These are phyloP conservation scores for Coregonus suidteri DNA, from an alignment of 2,797 vertebrate species.

Conservation along the genomic window DNA sequence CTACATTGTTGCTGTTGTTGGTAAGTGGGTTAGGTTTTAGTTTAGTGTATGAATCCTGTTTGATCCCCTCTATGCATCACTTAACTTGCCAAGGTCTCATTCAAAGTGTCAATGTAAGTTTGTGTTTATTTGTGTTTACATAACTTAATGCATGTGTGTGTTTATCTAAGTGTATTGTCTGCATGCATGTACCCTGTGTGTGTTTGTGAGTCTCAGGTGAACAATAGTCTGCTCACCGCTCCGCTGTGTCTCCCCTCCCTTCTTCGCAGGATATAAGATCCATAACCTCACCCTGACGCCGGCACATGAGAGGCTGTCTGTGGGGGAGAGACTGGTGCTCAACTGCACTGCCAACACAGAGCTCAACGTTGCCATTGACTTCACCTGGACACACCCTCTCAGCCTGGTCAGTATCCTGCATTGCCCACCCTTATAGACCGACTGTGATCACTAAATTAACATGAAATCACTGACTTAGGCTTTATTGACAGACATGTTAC, in stretches of 20 bases:
- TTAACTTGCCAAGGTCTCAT: neutral
- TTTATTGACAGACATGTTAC: neutral
- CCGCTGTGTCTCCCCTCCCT: slow-evolving; percentile 44
- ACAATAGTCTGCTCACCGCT: slow-evolving; percentile 66
- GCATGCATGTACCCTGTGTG: slow-evolving; percentile 20
- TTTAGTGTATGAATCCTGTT: neutral
- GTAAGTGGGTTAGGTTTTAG: slow-evolving; percentile 74
- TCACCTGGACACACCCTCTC: slow-evolving; percentile 87
- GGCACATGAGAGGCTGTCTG: slow-evolving; percentile 75
- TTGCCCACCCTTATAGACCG: neutral
- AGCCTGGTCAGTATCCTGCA: slow-evolving; percentile 62
- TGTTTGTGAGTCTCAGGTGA: slow-evolving; percentile 51
- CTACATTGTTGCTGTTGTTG: slow-evolving; percentile 90
- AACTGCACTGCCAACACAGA: slow-evolving; percentile 89
- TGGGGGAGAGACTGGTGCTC: slow-evolving; percentile 86
- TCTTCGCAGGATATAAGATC: slow-evolving; percentile 88
- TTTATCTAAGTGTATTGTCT: neutral
- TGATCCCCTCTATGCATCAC: neutral
- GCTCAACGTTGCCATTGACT: slow-evolving; percentile 87
- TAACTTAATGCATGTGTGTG: neutral
- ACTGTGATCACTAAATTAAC: neutral
- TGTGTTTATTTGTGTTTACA: neutral
- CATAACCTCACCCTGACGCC: slow-evolving; percentile 87
- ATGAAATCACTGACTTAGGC: too few species aligned
- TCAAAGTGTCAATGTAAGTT: neutral